Conservation (phyloP, 2,113 vertebrate genomes). For the Corythornis madagascariensis region DNA sequence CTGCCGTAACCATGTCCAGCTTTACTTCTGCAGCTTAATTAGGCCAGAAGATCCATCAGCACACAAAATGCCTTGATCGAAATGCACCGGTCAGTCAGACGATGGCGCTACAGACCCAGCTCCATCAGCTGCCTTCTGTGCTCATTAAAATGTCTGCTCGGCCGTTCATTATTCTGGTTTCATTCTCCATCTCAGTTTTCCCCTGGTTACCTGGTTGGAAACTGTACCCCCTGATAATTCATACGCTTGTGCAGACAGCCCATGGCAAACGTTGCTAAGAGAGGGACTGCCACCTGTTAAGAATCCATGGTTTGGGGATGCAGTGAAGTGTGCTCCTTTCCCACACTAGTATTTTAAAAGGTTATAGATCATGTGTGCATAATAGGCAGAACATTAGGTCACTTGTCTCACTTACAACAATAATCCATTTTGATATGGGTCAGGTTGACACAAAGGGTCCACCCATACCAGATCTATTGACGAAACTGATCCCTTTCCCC, state of each 20-base stretch:
- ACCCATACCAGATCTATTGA: conserved; percentile 83
- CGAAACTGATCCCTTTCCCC: conserved; percentile 82
- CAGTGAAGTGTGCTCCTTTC: conserved; percentile 83
- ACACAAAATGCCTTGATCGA: accelerated
- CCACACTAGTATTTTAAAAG: conserved; percentile 89
- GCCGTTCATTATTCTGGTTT: conserved; percentile 69
- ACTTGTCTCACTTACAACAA: conserved; percentile 89
- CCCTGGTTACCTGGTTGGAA: conserved; percentile 83
- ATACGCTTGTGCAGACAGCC: conserved; percentile 68
- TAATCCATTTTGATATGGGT: conserved; percentile 89
- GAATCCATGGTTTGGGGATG: conserved; percentile 78
- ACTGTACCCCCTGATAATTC: conserved; percentile 82
- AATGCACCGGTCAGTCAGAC: conserved; percentile 29
- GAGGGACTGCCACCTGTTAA: conserved; percentile 83
- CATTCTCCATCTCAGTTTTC: conserved; percentile 74
- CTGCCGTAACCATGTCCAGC: not conserved
- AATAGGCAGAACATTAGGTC: conserved; percentile 88
- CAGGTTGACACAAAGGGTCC: conserved; percentile 84
- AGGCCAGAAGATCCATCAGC: not conserved
- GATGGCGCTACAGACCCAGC: conserved; percentile 67
- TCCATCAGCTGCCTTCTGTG: not conserved
- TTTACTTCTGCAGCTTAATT: not conserved
- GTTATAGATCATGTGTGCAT: conserved; percentile 88
- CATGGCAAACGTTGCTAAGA: conserved; percentile 87
- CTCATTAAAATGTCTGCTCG: conserved; percentile 63